Evolutionary conservation across 2,797 vertebrate species (phyloP), one percentile per base, ranked within the genome.

Genomic region (Argentina silus): DNA sequence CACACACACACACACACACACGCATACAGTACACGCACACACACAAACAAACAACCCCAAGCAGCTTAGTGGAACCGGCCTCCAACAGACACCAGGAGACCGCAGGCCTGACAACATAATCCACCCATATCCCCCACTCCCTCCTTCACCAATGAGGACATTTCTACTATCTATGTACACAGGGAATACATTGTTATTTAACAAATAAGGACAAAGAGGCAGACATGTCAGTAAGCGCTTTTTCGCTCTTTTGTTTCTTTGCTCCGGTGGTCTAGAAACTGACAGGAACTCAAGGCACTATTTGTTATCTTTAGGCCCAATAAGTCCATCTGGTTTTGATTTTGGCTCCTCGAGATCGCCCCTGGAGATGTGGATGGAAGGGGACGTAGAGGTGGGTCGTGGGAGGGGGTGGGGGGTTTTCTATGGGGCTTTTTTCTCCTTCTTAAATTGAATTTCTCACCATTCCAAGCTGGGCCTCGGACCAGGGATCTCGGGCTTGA

Each of bases 261-360:
- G 86, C 94, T 92, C 90, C 14, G 95, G 96, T 96, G 96, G 96
- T 97, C 96, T 90, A 85, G 27, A 90, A 90, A 90, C 94, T 90
- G 90, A 94, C 93, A 93, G 93, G 92, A 95, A 93, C 92, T 94
- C 91, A 92, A 36, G 93, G 91, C 80, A 83, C 93, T 96, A 93
- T 97, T 96, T 98, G 96, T 97, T 98, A 94, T 98, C 95, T 95
- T 97, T 96, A 94, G 93, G 90, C 90, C 93, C 88, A 96, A 96
- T 96, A 96, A 95, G 94, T 90, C 94, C 97, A 98, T 98, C 96
- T 98, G 97, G 96, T 98, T 98, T 96, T 95, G 93, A 96, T 98
- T 51, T 98, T 95, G 95, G 96, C 95, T 95, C 91, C 93, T 95
- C 88, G 65, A 95, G 93, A 93, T 96, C 86, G 93, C 95, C 96